Evolutionary conservation across 1,140 invertebrate species (phyloP).

Genomic region (Acromyrmex charruanus): DNA sequence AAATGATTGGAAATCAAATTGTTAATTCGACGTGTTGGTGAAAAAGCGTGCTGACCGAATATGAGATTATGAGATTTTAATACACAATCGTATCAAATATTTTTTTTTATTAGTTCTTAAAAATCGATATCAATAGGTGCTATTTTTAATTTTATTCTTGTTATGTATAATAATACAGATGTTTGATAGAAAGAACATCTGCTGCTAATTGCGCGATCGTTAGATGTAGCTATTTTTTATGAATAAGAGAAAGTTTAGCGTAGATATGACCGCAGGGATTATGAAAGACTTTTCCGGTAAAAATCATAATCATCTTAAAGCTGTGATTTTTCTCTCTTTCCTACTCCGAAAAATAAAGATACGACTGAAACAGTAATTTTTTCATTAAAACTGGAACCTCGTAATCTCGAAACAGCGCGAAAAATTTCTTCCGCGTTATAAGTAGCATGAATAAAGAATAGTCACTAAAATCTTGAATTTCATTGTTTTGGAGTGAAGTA

Average conservation of each 20-base stretch:
- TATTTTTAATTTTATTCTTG: not conserved
- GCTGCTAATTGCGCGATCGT: constrained; percentile 10
- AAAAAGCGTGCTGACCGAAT: not conserved
- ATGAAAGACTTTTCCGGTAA: not conserved
- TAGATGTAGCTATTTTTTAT: constrained; percentile 1
- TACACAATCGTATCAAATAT: not conserved
- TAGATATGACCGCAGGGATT: not conserved
- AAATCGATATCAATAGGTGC: not conserved
- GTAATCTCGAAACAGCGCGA: too few relatives aligned
- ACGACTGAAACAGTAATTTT: not conserved
- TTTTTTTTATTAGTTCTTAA: not conserved
- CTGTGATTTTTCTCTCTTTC: not conserved
- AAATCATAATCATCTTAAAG: not conserved
- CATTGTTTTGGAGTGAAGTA: too few relatives aligned
- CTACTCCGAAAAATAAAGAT: not conserved
- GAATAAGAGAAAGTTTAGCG: not conserved
- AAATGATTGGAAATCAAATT: not conserved
- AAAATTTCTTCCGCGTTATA: too few relatives aligned
- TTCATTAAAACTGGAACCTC: not conserved
- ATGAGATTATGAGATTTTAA: constrained; percentile 1
- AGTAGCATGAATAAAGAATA: too few relatives aligned
- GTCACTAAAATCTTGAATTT: too few relatives aligned
- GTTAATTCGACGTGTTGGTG: not conserved
- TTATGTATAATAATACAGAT: constrained; percentile 5
- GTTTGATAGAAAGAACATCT: constrained; percentile 4